Evolutionary conservation across 1,140 invertebrate genomes (phyloP).

Genomic region (Dufourea novaeangliae): DNA sequence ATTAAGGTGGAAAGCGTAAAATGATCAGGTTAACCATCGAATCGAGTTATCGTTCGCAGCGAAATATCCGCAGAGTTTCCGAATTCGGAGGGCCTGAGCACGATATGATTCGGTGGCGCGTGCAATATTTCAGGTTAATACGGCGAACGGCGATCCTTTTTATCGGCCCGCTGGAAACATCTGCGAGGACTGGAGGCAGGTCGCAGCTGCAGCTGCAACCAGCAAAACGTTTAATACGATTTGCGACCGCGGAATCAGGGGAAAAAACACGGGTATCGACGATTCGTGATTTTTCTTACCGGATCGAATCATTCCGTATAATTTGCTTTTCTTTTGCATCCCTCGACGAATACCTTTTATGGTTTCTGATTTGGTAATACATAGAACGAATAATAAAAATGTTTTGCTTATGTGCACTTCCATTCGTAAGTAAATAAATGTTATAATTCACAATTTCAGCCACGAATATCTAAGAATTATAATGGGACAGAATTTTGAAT

Average conservation of each 20-base stretch:
- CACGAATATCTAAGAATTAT: too few species aligned
- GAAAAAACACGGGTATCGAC: not conserved
- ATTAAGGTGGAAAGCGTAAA: not conserved
- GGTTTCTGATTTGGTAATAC: too few species aligned
- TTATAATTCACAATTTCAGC: too few species aligned
- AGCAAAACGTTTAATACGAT: constrained; percentile 56
- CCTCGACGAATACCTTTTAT: not conserved
- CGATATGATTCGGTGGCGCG: constrained; percentile 9
- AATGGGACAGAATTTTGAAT: too few species aligned
- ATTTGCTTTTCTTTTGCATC: not conserved
- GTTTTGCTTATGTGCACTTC: too few species aligned
- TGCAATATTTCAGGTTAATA: constrained; percentile 47
- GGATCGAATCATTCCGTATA: not conserved
- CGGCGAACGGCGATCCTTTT: constrained; percentile 40
- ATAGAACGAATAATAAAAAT: too few species aligned
- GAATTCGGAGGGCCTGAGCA: not conserved
- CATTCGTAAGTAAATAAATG: too few species aligned
- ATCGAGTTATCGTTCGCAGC: not conserved
- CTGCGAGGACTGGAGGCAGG: constrained; percentile 39
- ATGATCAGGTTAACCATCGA: not conserved
- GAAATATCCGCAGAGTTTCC: constrained; percentile 3
- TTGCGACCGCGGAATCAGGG: constrained; percentile 6
- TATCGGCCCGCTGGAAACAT: constrained; percentile 50
- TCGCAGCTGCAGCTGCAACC: constrained; percentile 33
- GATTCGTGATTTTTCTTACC: not conserved